Base-by-base conservation (phyloP, 1,140 invertebrate genomes). In the Gonioctena quinquepunctata region DNA sequence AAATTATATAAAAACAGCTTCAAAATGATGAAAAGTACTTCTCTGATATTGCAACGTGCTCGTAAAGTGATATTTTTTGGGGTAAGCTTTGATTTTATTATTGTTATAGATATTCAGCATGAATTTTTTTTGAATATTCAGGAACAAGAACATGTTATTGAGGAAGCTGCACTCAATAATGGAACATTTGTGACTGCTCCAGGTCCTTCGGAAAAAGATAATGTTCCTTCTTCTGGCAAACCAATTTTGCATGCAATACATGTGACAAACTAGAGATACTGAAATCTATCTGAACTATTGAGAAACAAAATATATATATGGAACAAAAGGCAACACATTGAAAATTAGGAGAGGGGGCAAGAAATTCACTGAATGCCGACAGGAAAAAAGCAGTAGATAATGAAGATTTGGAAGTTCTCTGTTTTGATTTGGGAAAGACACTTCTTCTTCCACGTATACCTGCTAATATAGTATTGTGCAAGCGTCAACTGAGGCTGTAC, bases 391-490 rank as follows among this genome's bases (percentile, higher is more conserved):
- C 65, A 7, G 33, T 26, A 57, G 25, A 56, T n/a, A 16, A 66
- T 21, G 19, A 57, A 5, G 3, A 61, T 5, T 26, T 22, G 3
- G 27, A 68, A 49, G 56, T 52, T 48, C 26, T 61, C 16, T 25
- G 19, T 16, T 68, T 68, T 61, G 66, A 68, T 27, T 3, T 68
- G 22, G 56, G 61, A 60, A 68, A 68, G 27, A 61, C 66, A 11
- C 28, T 68, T 22, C 66, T 57, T 5, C 49, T 68, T 5, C 56
- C 66, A 7, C 25, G 56, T 23, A 68, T 68, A 16, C 56, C 66
- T n/a, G 61, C 66, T 61, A 62, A 50, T 26, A 8, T 66, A 48
- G 54, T 66, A n/a, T 69, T 69, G 33, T 69, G 56, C 56, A 69
- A 69, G 56, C 57, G 23, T 42, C 68, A 66, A 57, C 61, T 69